Base-by-base conservation (phyloP, 92 coral and sea anemone species). In the Epizoanthus illoricatus region DNA sequence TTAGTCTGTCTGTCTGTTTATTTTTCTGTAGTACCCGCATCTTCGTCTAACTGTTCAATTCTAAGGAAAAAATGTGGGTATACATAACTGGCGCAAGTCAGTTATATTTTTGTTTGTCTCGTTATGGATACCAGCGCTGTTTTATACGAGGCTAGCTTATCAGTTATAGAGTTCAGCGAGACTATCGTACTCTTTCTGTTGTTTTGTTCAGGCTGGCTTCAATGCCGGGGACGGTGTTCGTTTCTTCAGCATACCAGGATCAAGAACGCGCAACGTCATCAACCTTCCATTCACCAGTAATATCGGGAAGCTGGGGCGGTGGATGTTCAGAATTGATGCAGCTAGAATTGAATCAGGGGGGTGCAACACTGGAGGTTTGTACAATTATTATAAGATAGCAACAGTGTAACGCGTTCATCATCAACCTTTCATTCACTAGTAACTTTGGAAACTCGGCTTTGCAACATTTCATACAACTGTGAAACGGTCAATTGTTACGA, bases 171-270 rank as follows among this genome's bases (percentile, higher is more conserved):
- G 6, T 9, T 28, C 17, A 21, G 8, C 47, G n/a, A 33, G 40
- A 21, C 33, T 45, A 45, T 45, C 9, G 9, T 6, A 6, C 9
- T 45, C 52, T 45, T 45, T 49, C 11, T 16, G 45, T 59, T 58
- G 3, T 58, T 23, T 64, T 12, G 17, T 16, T 71, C 5, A 87
- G 90, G 90, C 90, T 54, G 90, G 90, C 24, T 87, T 87, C 67
- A 82, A 87, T 80, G 84, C 73, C 16, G 90, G 90, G 5, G 90
- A 87, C 42, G 90, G 90, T 9, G 65, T 60, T n/a, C 86, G 90
- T 40, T 87, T 81, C 81, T 75, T 74, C 67, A 87, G 87, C 23
- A 76, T 87, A 4, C 67, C 43, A 47, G 90, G 90, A 10, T 82
- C 90, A 7, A 57, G 72, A 68, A 82, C 90, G 24, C 59, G 75